These are phyloP conservation scores for Drosophila prosaltans DNA, from an alignment of 1,140 invertebrate species.

Conservation along the genomic window DNA sequence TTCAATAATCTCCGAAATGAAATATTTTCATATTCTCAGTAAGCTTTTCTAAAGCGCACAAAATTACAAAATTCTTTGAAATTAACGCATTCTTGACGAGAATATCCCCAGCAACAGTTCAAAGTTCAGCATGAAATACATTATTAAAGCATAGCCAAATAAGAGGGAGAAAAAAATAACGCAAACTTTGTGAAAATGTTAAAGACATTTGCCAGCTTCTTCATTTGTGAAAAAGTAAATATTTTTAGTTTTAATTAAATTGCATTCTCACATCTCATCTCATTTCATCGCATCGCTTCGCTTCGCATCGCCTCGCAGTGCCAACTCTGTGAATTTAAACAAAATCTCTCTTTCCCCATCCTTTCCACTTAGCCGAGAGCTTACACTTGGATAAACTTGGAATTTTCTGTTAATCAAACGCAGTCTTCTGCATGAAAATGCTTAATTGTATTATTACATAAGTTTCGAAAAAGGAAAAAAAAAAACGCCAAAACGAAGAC, in stretches of 20 bases:
- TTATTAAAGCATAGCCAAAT: conserved; percentile 13
- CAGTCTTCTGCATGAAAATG: conserved; percentile 70
- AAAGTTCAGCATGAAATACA: conserved; percentile 14
- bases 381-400: conserved; percentile 53
- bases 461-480: conserved; percentile 33
- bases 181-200: conserved; percentile 9
- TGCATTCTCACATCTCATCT: conserved; percentile 52
- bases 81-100: conserved; percentile 9
- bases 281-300: not conserved
- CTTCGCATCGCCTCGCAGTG: not conserved
- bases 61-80: conserved; percentile 4
- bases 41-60: not conserved
- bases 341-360: not conserved
- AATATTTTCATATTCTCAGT: not conserved
- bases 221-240: conserved; percentile 56
- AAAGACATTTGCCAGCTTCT: conserved; percentile 41
- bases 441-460: conserved; percentile 79
- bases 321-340: not conserved
- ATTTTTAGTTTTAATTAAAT: conserved; percentile 75
- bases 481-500: not conserved
- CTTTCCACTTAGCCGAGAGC: not conserved
- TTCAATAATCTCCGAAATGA: conserved; percentile 4
- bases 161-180: not conserved
- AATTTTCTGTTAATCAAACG: conserved; percentile 72
- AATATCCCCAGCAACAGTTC: not conserved